These are phyloP conservation scores for Sprattus sprattus DNA, from an alignment of 2,113 vertebrate species.

Conservation along the genomic window DNA sequence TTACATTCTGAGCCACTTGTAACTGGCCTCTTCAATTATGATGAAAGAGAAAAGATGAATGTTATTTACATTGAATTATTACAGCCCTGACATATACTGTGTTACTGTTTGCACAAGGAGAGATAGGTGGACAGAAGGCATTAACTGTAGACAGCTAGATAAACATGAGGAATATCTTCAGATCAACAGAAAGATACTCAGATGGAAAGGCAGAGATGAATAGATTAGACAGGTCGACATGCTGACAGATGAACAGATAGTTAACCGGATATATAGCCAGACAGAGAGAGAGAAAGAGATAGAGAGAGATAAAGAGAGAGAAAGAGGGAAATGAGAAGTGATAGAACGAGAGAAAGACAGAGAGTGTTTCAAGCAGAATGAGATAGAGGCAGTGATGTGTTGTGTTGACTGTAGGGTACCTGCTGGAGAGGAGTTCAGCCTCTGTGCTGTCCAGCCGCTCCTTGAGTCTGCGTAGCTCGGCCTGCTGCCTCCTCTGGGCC, in stretches of 20 bases:
- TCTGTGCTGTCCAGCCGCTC: conserved; percentile 21
- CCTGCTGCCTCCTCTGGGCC: conserved; percentile 46
- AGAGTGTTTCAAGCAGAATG: neutral
- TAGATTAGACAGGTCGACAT: neutral
- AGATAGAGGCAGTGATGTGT: neutral
- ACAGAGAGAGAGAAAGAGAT: neutral
- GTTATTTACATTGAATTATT: neutral
- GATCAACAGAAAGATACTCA: neutral
- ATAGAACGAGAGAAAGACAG: neutral
- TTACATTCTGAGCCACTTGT: neutral
- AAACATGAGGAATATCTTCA: neutral
- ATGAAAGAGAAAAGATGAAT: conserved; percentile 1
- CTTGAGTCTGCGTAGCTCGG: conserved; percentile 44
- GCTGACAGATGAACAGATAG: neutral
- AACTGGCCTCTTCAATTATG: neutral
- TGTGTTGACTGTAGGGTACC: conserved; percentile 48
- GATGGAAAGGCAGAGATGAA: neutral
- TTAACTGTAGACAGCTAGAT: neutral
- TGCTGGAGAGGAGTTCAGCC: conserved; percentile 51
- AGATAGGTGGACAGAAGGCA: neutral
- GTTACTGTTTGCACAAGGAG: neutral
- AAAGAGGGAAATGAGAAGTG: neutral
- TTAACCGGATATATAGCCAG: neutral
- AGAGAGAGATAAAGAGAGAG: neutral
- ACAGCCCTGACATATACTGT: neutral